A percentile compares a stretch with the other conserved stretches of the same genome.
phyloP scores from a whole-genome alignment of 2,113 vertebrate genomes.

The Anhinga anhinga region DNA sequence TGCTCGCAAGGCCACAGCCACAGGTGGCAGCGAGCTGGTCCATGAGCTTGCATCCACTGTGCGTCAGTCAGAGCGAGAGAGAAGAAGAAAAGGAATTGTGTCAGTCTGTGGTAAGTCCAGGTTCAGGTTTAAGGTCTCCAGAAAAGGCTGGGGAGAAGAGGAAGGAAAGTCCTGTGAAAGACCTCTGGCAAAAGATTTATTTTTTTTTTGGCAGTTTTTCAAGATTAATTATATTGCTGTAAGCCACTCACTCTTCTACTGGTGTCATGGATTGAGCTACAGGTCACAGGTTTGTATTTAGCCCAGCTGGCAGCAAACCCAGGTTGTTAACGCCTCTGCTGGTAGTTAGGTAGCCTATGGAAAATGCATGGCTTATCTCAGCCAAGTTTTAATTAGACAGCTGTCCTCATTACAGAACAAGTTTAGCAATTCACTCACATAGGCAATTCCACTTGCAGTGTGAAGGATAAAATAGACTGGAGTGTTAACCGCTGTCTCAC shows the following conservation, averaged over 20 bases:
- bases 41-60: background rate
- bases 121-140: background rate
- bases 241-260: background rate
- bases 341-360: background rate
- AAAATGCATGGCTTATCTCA: background rate
- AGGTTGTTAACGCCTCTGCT: background rate
- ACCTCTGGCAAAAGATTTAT: background rate
- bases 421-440: background rate
- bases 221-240: background rate
- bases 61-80: background rate
- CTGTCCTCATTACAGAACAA: background rate
- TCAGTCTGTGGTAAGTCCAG: background rate
- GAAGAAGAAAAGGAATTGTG: background rate
- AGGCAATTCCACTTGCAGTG: background rate
- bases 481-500: background rate
- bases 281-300: background rate
- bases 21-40: background rate
- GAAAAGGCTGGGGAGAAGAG: background rate
- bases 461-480: background rate
- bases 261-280: background rate
- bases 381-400: background rate
- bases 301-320: background rate
- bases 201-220: background rate
- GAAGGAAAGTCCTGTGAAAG: background rate
- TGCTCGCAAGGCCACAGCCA: background rate